These are phyloP conservation scores for Popillia japonica DNA, from an alignment of 1,140 invertebrate species.

Conservation along the genomic window DNA sequence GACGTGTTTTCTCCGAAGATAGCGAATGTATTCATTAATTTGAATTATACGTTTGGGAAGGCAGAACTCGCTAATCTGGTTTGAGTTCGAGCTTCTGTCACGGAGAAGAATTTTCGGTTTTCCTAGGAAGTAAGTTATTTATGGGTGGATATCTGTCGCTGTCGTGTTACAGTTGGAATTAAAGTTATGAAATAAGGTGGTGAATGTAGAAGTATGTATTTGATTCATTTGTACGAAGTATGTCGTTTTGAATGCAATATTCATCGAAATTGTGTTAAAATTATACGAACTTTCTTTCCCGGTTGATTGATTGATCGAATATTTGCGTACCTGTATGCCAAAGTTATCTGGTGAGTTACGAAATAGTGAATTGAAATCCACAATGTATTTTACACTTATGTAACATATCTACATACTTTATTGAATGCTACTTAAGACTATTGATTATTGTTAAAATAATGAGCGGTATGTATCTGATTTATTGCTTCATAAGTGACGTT, in stretches of 20 bases:
- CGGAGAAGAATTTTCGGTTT: not conserved
- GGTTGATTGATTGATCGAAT: not conserved
- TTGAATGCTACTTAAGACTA: not conserved
- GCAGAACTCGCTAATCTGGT: slow-evolving; percentile 17
- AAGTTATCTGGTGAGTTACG: not conserved
- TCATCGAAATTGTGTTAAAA: too few species aligned
- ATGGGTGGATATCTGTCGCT: not conserved
- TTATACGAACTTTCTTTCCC: too few species aligned
- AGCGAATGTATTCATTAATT: slow-evolving; percentile 5
- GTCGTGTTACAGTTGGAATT: too few species aligned
- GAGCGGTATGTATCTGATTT: slow-evolving; percentile 9
- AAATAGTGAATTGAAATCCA: slow-evolving; percentile 4
- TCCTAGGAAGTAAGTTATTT: not conserved
- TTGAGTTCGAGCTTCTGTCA: not conserved
- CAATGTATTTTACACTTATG: slow-evolving; percentile 6
- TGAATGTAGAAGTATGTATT: too few species aligned
- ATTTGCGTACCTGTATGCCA: not conserved
- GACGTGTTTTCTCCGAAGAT: slow-evolving; percentile 1
- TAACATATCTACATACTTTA: slow-evolving; percentile 11
- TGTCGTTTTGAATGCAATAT: too few species aligned
- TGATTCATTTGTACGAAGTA: too few species aligned
- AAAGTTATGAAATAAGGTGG: too few species aligned
- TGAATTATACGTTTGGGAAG: not conserved
- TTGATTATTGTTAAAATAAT: slow-evolving; percentile 26
- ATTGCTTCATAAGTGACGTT: not conserved